Base-by-base conservation (phyloP, 2,113 vertebrate species). In the Lichenostomus cassidix region DNA sequence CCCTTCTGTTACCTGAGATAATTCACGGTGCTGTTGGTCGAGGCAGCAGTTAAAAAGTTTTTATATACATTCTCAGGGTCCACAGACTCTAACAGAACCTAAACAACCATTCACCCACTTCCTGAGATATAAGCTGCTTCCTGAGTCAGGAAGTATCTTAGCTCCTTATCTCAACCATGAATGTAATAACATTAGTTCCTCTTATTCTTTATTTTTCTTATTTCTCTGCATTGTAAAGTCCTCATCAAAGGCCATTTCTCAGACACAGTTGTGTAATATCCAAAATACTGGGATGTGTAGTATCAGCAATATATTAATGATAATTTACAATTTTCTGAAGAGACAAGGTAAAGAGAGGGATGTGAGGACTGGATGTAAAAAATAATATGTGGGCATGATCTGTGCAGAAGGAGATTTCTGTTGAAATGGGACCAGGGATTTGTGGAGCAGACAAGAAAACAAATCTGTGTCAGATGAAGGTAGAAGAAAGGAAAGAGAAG, bases 61-160 rank as follows among this genome's bases (percentile, higher is more conserved):
- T 87, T 73, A 42, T 58, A 27, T 16, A 53, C 7, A 47, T 52
- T 20, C 17, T 64, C 14, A 67, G 16, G 11, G 31, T 49, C 44
- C 68, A 81, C 42, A 83, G 35, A 35, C 21, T 39, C 22, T 20
- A 71, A 39, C 24, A 86, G 44, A 90, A 70, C 31, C 87, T 84
- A 78, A 83, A 77, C 22, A 91, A 81, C 31, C 67, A 50, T 35
- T 91, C 87, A 60, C 15, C 15, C 65, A 56, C 56, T 94, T 95
- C 80, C 94, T 92, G 83, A 95, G 71, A 41, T 67, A 87, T 69
- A 90, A 81, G 68, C 68, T 83, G 60, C 75, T 94, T 95, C 81
- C 83, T 94, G 87, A 84, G 37, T 60, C 85, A 85, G 94, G 87
- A 96, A 95, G 87, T 82, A 87, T 91, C 78, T 60, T 68, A 76